Evolutionary conservation across 2,113 vertebrate species (phyloP).

Genomic region (Meles meles): DNA sequence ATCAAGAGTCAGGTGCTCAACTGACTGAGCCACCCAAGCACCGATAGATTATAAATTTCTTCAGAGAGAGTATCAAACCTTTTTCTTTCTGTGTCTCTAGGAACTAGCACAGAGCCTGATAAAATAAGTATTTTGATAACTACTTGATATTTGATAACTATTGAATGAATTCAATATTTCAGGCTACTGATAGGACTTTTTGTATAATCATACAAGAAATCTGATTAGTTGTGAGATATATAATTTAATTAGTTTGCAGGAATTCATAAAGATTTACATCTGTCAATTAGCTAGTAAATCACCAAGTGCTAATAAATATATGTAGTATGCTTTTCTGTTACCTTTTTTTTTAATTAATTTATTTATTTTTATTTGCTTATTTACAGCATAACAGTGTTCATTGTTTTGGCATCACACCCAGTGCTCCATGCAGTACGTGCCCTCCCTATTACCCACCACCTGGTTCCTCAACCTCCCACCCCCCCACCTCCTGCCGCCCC

Average conservation of each 20-base stretch:
- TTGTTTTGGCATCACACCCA: too few relatives aligned
- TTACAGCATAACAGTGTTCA: too few relatives aligned
- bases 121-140: not conserved
- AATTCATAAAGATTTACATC: conserved; percentile 12
- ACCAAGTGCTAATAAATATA: not conserved
- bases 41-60: not conserved
- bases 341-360: too few relatives aligned
- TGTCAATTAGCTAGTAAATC: conserved; percentile 10
- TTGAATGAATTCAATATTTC: conserved; percentile 12
- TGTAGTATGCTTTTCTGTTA: not conserved
- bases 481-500: too few relatives aligned
- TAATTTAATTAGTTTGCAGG: conserved; percentile 25
- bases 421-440: too few relatives aligned
- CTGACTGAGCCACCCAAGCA: not conserved
- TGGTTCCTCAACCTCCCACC: too few relatives aligned
- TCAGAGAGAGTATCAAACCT: not conserved
- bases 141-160: conserved; percentile 36
- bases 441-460: too few relatives aligned
- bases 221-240: not conserved
- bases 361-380: too few relatives aligned
- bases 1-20: not conserved
- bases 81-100: not conserved
- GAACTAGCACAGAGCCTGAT: not conserved
- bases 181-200: not conserved
- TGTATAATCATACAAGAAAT: not conserved